phyloP scores from a whole-genome alignment of 1,140 invertebrate species.

The Drosophila arizonae region DNA sequence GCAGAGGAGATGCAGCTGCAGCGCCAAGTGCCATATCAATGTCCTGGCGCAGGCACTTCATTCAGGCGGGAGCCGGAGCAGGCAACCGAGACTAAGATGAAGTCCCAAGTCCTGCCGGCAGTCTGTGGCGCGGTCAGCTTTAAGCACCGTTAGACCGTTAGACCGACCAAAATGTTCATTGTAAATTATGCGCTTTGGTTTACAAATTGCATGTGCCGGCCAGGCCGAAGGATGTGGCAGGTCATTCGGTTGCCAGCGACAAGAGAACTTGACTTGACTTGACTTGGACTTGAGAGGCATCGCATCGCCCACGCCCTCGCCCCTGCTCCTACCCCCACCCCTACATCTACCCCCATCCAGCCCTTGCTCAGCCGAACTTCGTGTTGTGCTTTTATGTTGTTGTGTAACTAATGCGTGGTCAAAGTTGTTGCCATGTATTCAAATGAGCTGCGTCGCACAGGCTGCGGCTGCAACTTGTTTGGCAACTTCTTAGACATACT shows the following conservation, averaged over 20 bases:
- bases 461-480: slow-evolving; percentile 60
- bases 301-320: neutral
- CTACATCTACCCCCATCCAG: neutral
- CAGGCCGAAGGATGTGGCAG: slow-evolving; percentile 67
- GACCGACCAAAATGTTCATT: slow-evolving; percentile 55
- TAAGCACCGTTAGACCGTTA: slow-evolving; percentile 39
- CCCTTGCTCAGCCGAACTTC: neutral
- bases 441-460: slow-evolving; percentile 72
- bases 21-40: slow-evolving; percentile 14
- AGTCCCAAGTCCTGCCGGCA: slow-evolving; percentile 17
- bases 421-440: slow-evolving; percentile 76
- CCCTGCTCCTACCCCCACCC: too few species aligned
- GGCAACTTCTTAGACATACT: slow-evolving; percentile 76
- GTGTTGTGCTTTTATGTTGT: slow-evolving; percentile 41
- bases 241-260: slow-evolving; percentile 32
- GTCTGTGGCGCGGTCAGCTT: slow-evolving; percentile 45
- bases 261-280: slow-evolving; percentile 26
- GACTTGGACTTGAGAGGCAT: slow-evolving; percentile 27
- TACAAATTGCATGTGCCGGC: slow-evolving; percentile 75
- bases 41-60: slow-evolving; percentile 28
- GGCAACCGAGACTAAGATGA: slow-evolving; percentile 12
- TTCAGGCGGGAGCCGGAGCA: slow-evolving; percentile 4
- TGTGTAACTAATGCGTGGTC: slow-evolving; percentile 75
- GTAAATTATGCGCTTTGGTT: slow-evolving; percentile 81
- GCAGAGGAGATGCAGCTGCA: neutral